These are phyloP conservation scores for Urocitellus parryii DNA, from an alignment of 2,113 vertebrate species.

Conservation along the genomic window DNA sequence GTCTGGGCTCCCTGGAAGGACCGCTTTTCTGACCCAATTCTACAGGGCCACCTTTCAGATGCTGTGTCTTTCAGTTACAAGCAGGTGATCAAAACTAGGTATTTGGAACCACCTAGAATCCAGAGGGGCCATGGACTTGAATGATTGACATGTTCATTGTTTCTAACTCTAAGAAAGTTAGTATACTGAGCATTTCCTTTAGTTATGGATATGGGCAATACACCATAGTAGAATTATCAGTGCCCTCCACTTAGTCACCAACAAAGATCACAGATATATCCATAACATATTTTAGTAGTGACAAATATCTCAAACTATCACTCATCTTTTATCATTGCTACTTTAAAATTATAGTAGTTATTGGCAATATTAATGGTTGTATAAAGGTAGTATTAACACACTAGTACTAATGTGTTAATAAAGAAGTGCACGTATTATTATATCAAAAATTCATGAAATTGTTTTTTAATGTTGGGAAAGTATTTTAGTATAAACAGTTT, in stretches of 20 bases:
- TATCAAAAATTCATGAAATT: background rate
- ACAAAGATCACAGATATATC: background rate
- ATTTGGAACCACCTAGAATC: background rate
- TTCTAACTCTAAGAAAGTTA: background rate
- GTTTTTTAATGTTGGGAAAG: conserved; percentile 17
- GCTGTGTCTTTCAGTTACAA: background rate
- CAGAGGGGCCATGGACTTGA: background rate
- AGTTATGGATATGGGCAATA: background rate
- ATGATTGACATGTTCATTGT: background rate
- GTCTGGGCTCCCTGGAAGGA: background rate
- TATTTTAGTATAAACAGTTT: background rate
- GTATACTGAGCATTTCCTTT: background rate
- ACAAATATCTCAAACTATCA: background rate
- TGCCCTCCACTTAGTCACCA: background rate
- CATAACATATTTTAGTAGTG: background rate
- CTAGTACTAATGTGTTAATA: background rate
- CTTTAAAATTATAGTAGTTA: background rate
- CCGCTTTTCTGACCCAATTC: background rate
- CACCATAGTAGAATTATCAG: background rate
- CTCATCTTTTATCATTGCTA: background rate
- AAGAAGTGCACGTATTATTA: background rate
- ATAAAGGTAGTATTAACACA: background rate
- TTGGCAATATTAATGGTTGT: background rate
- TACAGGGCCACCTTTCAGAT: background rate
- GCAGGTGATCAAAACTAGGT: background rate